A percentile compares a stretch with the other conserved stretches of the same genome.
phyloP scores from a whole-genome alignment of 1,140 invertebrate species.

The Meloidogyne chitwoodi region DNA sequence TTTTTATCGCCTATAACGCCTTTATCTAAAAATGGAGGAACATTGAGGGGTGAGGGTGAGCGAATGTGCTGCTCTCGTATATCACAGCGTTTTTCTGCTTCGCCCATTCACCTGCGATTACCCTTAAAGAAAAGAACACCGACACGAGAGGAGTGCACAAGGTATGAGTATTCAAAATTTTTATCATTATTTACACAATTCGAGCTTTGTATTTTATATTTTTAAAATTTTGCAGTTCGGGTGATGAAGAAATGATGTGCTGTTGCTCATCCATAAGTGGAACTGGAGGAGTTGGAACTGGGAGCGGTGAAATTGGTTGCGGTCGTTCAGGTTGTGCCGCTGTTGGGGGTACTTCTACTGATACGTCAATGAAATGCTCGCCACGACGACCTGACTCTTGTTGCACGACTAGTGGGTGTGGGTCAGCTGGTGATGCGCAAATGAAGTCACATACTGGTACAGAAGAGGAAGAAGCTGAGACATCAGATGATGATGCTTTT shows the following conservation, averaged over 20 bases:
- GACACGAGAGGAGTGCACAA: not conserved
- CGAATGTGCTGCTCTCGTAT: conserved; percentile 19
- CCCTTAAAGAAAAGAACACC: not conserved
- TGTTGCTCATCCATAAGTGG: conserved; percentile 6
- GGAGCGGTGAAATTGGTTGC: not conserved
- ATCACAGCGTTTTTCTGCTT: conserved; percentile 24
- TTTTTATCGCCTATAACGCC: conserved; percentile 66
- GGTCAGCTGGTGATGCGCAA: conserved; percentile 2
- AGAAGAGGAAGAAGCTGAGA: not conserved
- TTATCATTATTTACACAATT: not conserved
- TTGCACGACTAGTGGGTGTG: conserved; percentile 6
- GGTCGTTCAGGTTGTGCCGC: not conserved
- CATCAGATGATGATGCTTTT: conserved; percentile 10
- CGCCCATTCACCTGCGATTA: not conserved
- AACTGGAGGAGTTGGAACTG: not conserved
- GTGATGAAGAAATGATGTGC: conserved; percentile 27
- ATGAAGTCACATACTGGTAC: conserved; percentile 15
- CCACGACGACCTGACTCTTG: conserved; percentile 18
- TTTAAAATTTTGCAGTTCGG: conserved; percentile 10
- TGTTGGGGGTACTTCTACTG: not conserved
- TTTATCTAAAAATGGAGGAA: conserved; percentile 29
- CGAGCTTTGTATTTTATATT: not conserved
- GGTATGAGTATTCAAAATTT: not conserved
- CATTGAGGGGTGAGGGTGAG: conserved; percentile 31
- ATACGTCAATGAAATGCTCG: conserved; percentile 31